A percentile compares a stretch with the other conserved stretches of the same genome.
phyloP scores from a whole-genome alignment of 2,888 invertebrate species.

The Chaitophorus viminalis region DNA sequence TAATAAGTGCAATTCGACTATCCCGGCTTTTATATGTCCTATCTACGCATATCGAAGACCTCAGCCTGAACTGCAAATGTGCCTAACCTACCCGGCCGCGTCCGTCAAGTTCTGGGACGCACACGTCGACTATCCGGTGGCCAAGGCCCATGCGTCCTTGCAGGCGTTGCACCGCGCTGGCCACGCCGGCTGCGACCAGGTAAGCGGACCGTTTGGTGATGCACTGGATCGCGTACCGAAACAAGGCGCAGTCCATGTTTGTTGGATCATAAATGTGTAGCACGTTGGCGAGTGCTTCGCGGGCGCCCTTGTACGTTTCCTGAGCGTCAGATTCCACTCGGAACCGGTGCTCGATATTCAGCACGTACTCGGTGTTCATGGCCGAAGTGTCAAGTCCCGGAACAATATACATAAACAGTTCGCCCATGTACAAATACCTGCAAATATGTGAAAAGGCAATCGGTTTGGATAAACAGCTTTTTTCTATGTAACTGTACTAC shows the following conservation, averaged over 20 bases:
- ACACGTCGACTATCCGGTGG: too few relatives aligned
- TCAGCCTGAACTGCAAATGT: too few relatives aligned
- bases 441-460: background rate
- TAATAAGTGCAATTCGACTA: too few relatives aligned
- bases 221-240: constrained; percentile 20
- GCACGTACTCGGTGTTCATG: background rate
- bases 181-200: constrained; percentile 6
- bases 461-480: too few relatives aligned
- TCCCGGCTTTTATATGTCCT: too few relatives aligned
- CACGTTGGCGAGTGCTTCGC: background rate
- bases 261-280: background rate
- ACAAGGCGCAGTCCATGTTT: constrained; percentile 13
- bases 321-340: background rate
- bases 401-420: constrained; percentile 24
- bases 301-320: background rate
- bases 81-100: too few relatives aligned
- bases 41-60: too few relatives aligned
- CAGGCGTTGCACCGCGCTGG: background rate
- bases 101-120: too few relatives aligned
- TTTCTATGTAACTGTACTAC: too few relatives aligned
- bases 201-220: constrained; percentile 24
- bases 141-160: too few relatives aligned
- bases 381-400: background rate
- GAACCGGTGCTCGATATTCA: constrained; percentile 4
- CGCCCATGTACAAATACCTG: constrained; percentile 46